Conservation (phyloP, 1,140 invertebrate species). For the Ylistrum balloti region DNA sequence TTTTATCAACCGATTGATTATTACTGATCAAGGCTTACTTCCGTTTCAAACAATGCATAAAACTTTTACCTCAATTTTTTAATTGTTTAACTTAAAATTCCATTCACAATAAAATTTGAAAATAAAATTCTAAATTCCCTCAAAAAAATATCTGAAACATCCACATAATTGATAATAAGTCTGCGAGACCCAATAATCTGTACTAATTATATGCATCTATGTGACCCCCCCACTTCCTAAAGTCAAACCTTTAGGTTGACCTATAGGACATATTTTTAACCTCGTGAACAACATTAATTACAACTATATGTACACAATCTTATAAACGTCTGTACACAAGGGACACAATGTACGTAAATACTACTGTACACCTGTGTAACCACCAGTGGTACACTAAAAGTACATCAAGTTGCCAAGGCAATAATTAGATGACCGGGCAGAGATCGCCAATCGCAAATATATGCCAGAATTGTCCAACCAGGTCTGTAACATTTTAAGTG, state of each 20-base stretch:
- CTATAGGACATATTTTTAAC: background rate
- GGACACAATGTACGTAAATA: background rate
- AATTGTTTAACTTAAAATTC: no score
- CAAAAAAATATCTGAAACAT: background rate
- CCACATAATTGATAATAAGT: background rate
- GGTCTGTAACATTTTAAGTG: background rate
- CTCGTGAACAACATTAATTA: conserved; percentile 12
- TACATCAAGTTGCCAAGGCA: background rate
- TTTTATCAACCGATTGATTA: background rate
- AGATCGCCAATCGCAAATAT: background rate
- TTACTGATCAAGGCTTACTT: background rate
- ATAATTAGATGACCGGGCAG: background rate
- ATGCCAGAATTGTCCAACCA: background rate
- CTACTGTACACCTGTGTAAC: background rate
- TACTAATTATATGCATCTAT: background rate
- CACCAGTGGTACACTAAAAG: no score
- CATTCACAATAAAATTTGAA: no score
- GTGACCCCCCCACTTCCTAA: background rate
- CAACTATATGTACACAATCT: background rate
- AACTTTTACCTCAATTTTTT: no score
- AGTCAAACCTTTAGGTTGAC: background rate
- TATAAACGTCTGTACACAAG: background rate
- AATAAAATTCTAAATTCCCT: background rate
- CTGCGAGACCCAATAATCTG: background rate
- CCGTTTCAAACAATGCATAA: background rate